Percentiles rank a stretch among this genome's conserved stretches.
These are phyloP conservation scores for Oscheius sp. DNA, from an alignment of 2,888 invertebrate species.

Conservation along the genomic window DNA sequence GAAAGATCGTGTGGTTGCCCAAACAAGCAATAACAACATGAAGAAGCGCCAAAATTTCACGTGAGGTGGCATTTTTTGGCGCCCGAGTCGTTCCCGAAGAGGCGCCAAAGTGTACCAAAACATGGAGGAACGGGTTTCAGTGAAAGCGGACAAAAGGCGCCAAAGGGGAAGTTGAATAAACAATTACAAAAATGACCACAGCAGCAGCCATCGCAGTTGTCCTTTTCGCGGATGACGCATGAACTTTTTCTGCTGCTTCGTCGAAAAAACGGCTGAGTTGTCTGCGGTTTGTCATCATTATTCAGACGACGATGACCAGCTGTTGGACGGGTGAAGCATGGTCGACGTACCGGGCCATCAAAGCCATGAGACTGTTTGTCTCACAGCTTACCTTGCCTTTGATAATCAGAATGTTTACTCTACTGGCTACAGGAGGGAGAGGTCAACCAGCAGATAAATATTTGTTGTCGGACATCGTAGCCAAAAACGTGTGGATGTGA, in stretches of 20 bases:
- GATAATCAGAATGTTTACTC: slow-evolving; percentile 18
- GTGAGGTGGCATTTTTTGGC: slow-evolving; percentile 26
- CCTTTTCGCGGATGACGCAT: no score
- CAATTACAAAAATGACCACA: slow-evolving; percentile 33
- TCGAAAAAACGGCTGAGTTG: no score
- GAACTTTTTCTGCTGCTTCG: no score
- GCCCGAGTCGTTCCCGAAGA: slow-evolving; percentile 24
- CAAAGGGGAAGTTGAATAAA: slow-evolving; percentile 38
- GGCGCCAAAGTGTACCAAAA: slow-evolving; percentile 27
- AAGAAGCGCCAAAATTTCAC: slow-evolving; percentile 18
- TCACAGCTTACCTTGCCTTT: slow-evolving; percentile 30
- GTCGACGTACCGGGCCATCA: not conserved
- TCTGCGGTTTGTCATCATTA: no score
- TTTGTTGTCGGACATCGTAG: not conserved
- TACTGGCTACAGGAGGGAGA: slow-evolving; percentile 7
- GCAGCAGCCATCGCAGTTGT: not conserved
- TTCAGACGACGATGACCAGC: no score
- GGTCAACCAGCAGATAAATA: slow-evolving; percentile 20
- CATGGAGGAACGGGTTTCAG: slow-evolving; percentile 30
- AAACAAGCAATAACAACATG: not conserved
- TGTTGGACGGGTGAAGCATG: no score
- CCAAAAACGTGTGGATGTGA: not conserved
- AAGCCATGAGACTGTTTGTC: slow-evolving; percentile 37
- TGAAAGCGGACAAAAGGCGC: slow-evolving; percentile 28
- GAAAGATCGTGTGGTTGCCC: not conserved